Evolutionary conservation across 2,888 invertebrate genomes (phyloP).

Genomic region (Microctonus hyperodae): DNA sequence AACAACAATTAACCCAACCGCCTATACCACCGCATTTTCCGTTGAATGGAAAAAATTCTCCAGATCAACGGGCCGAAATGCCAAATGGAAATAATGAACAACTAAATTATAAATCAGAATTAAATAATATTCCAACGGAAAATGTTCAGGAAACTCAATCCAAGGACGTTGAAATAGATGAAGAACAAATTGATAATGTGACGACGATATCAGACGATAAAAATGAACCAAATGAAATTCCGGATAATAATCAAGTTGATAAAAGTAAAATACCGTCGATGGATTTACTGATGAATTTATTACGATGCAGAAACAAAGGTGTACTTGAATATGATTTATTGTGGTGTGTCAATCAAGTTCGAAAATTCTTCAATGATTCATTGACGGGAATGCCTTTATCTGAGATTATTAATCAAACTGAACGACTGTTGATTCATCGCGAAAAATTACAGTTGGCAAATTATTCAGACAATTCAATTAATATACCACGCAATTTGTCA

Average conservation of each 20-base stretch:
- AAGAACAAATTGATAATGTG: too few relatives aligned
- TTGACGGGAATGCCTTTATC: constrained; percentile 39
- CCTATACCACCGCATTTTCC: background rate
- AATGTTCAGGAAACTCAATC: background rate
- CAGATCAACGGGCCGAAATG: background rate
- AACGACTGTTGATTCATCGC: constrained; percentile 32
- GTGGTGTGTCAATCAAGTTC: constrained; percentile 42
- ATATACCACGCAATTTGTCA: background rate
- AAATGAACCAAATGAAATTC: background rate
- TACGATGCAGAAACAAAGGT: constrained; percentile 40
- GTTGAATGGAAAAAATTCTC: background rate
- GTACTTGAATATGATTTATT: constrained; percentile 47
- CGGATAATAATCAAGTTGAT: background rate
- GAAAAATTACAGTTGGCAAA: constrained; percentile 29
- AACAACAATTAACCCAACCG: background rate
- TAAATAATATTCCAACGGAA: background rate
- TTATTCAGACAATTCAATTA: background rate
- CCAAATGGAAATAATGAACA: background rate
- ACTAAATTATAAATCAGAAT: too few relatives aligned
- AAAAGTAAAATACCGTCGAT: background rate
- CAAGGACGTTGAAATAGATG: too few relatives aligned
- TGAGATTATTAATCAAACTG: constrained; percentile 42
- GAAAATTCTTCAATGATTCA: constrained; percentile 43
- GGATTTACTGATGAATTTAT: constrained; percentile 39
- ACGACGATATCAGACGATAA: too few relatives aligned